Base-by-base conservation (phyloP, 2,113 vertebrate species). In the Apistogramma diplotaenia region DNA sequence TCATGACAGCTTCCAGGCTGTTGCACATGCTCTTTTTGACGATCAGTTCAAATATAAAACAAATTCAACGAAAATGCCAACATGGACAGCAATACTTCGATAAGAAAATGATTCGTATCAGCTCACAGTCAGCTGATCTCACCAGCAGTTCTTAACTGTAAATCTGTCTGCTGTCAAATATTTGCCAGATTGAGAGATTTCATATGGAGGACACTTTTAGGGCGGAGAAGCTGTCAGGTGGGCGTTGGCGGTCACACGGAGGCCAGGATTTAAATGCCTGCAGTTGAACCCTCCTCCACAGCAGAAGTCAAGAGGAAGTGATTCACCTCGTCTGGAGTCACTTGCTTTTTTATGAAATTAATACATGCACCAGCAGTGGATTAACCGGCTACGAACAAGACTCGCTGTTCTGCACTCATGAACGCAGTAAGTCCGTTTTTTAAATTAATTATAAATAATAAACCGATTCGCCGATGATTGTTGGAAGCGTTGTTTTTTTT, bases 171-270 rank as follows among this genome's bases (percentile, higher is more conserved):
- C 71, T 12, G 27, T 49, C 40, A 49, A 67, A 67, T 46, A 27
- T 46, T 67, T 67, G 62, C 15, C 15, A 67, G 25, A 70, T 70
- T 49, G 40, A 11, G 23, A 49, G 8, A 46, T 67, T 46, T 70
- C 56, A 5, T 0, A 6, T 10, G 18, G 13, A 9, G 51, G 7
- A 1, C 35, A n/a, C 3, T 29, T 54, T 70, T 31, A 2, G 60
- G 85, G 85, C 67, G 82, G 84, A 53, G 78, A 70, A 16, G 51
- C 18, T 2, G 13, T 1, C 11, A 6, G 13, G 87, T 85, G 87
- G 91, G 92, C 60, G 89, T 81, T 21, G 27, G 8, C 72, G 25
- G 71, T 86, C 81, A 76, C 74, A 4, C 7, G 49, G n/a, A 58
- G 79, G 81, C 90, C 84, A 74, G 8, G 6, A 31, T 70, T 85